Percentiles rank a stretch among this genome's conserved stretches.
Conservation (phyloP, 2,888 invertebrate genomes). For the Lymantria monacha region DNA sequence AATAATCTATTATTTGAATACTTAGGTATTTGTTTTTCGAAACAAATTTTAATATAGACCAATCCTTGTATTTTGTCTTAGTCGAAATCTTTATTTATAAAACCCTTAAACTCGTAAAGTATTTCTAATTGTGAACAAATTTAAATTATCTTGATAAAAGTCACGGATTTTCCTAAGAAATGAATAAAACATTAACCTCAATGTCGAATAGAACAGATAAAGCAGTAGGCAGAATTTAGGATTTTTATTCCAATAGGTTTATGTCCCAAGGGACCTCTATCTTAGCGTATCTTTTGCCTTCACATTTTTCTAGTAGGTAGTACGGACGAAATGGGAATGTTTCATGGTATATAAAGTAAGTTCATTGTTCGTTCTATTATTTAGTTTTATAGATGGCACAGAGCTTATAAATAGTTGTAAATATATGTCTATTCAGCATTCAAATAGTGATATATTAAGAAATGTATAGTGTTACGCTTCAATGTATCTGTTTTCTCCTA, state of each 20-base stretch:
- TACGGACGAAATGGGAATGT: constrained; percentile 4
- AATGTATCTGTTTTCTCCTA: no score
- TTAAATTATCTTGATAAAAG: background rate
- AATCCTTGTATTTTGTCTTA: no score
- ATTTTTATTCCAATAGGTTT: constrained; percentile 24
- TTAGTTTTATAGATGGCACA: background rate
- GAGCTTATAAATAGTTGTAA: background rate
- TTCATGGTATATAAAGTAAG: background rate
- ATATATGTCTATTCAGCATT: background rate
- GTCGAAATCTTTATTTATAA: no score
- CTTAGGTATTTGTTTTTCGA: no score
- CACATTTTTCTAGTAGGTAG: constrained; percentile 14
- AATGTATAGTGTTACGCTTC: no score
- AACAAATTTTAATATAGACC: no score
- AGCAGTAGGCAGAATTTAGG: constrained; percentile 23
- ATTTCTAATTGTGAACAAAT: background rate
- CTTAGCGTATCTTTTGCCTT: constrained; percentile 13
- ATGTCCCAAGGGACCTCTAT: constrained; percentile 18
- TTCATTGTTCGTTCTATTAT: background rate
- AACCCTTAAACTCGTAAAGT: background rate
- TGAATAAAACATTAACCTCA: constrained; percentile 1
- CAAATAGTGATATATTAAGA: no score
- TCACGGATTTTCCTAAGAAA: background rate
- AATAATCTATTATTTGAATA: no score
- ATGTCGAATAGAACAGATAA: constrained; percentile 19